Conservation (phyloP, 1,140 invertebrate species). For the Drosophila lini region DNA sequence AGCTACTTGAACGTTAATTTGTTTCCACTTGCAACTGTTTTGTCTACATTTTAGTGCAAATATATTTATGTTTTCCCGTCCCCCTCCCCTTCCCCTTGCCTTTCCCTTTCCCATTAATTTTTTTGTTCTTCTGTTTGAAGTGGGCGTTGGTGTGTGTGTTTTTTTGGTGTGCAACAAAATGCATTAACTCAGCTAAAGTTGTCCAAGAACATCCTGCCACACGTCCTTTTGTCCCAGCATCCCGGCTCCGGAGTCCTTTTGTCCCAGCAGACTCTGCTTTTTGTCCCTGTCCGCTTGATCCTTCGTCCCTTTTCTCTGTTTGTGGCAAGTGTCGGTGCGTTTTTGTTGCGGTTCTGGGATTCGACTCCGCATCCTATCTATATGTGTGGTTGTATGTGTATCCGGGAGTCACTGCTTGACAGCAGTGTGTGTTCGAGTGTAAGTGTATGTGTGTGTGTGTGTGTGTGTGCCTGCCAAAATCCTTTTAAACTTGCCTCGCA, state of each 20-base stretch:
- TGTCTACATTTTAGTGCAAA: constrained; percentile 16
- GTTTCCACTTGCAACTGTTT: constrained; percentile 11
- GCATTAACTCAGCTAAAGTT: constrained; percentile 72
- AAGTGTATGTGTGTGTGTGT: constrained; percentile 20
- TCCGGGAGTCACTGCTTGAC: constrained; percentile 17
- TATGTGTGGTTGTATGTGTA: not conserved
- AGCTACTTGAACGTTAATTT: constrained; percentile 35
- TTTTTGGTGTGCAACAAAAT: constrained; percentile 60
- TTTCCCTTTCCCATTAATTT: not conserved
- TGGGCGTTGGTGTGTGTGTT: not conserved
- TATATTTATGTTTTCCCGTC: constrained; percentile 32
- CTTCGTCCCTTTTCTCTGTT: constrained; percentile 12
- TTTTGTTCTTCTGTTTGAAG: not conserved
- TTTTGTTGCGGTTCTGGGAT: constrained; percentile 38
- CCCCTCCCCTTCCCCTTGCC: not conserved
- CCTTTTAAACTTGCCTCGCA: constrained; percentile 67
- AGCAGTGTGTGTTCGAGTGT: not conserved
- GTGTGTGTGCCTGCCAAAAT: constrained; percentile 44
- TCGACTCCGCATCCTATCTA: constrained; percentile 10
- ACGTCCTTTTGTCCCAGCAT: constrained; percentile 19
- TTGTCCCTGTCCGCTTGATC: constrained; percentile 13
- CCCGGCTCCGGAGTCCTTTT: constrained; percentile 17
- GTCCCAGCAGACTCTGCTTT: constrained; percentile 24
- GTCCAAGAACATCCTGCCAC: constrained; percentile 55
- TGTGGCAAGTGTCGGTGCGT: constrained; percentile 56